phyloP scores from a whole-genome alignment of 1,140 invertebrate species.

The Drosophila gunungcola region DNA sequence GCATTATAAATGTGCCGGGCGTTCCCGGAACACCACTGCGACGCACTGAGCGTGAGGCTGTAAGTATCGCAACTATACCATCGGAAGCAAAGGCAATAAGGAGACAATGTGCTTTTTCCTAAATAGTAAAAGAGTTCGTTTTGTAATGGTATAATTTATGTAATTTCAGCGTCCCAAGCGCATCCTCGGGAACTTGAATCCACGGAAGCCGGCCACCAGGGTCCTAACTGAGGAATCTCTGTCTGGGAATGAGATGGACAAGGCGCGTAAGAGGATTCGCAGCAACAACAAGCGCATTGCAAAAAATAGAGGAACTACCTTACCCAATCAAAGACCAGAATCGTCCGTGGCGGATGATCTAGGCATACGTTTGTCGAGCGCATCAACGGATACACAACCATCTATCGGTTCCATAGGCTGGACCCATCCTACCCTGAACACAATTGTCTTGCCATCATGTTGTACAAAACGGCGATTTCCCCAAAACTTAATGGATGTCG shows the following conservation, averaged over 20 bases:
- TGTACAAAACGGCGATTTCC: not conserved
- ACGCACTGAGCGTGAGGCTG: not conserved
- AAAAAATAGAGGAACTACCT: not conserved
- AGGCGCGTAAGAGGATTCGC: constrained; percentile 27
- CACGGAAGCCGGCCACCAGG: constrained; percentile 2
- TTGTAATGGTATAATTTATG: not conserved
- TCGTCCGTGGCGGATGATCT: not conserved
- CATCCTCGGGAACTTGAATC: constrained; percentile 9
- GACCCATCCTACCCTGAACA: not conserved
- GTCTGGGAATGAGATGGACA: constrained; percentile 28
- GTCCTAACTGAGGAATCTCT: constrained; percentile 30
- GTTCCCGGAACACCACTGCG: not conserved
- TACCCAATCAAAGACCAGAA: not conserved
- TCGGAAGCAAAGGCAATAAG: too few species aligned
- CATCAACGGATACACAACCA: not conserved
- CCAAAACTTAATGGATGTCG: not conserved
- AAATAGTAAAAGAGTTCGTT: too few species aligned
- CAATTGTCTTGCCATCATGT: not conserved
- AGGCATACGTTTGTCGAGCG: not conserved
- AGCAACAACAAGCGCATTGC: constrained; percentile 16
- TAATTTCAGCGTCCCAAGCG: not conserved
- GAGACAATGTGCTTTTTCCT: too few species aligned
- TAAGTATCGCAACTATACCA: not conserved
- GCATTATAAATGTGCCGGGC: not conserved
- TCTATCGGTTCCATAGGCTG: not conserved